Evolutionary conservation across 2,888 invertebrate genomes (phyloP), one percentile per base, ranked within the genome.

Genomic region (Heliconius sara): DNA sequence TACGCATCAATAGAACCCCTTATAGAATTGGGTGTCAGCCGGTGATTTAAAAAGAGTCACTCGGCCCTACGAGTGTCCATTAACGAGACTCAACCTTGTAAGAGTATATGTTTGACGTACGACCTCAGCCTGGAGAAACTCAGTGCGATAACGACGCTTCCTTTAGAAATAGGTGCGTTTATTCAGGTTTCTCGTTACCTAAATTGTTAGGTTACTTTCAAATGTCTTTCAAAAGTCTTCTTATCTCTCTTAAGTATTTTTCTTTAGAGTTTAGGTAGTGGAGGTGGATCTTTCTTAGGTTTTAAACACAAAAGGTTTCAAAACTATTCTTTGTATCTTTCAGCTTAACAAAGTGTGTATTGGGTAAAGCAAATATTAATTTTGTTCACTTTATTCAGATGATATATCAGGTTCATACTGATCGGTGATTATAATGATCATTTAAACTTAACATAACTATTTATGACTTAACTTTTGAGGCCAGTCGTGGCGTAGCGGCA

Each of bases 31-130:
- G 88, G 89, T 90, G 90, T 89, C 90, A 91, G 88, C 88, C 84
- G 84, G 84, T 82, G 85, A 84, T 86, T 89, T 87, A 89, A 91
- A 84, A 90, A 89, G 88, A 85, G 88, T 87, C 88, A 86, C 90
- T 89, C 86, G 87, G 85, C 86, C 87, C 88, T 87, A 89, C 89
- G 90, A 93, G 93, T 91, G 93, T 93, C 93, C 94, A 94, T 93
- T 94, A 94, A 89, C 86, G 87, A 87, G 86, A 85, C 88, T 89
- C 88, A 91, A 89, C 88, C 89, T 83, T 88, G 93, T 92, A 93
- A 93, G 92, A 89, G 89, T 92, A 93, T 93, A 92, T 89, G 91
- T 93, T 92, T 93, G 92, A 90, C 89, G 89, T 91, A 91, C 88
- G 88, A 87, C 85, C 87, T 89, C 88, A 88, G 87, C 87, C 78